These are phyloP conservation scores for Calephelis virginiensis DNA, from an alignment of 1,140 invertebrate species.

Conservation along the genomic window DNA sequence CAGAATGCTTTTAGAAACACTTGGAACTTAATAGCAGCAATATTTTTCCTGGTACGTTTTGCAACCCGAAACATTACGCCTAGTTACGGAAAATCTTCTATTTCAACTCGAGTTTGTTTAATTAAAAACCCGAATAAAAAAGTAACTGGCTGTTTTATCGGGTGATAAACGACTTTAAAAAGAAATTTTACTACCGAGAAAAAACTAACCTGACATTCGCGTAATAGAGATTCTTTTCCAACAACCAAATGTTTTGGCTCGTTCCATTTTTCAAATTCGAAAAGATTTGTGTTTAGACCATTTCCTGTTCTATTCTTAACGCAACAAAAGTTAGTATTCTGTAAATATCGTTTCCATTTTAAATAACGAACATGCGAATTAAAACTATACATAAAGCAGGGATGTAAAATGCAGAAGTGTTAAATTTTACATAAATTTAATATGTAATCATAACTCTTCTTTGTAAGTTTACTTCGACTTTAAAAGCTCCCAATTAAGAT, in stretches of 20 bases:
- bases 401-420: constrained; percentile 32
- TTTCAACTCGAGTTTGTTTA: constrained; percentile 57
- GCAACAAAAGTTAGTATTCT: constrained; percentile 60
- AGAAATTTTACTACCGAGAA: constrained; percentile 20
- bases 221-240: constrained; percentile 32
- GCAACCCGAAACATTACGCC: constrained; percentile 41
- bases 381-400: constrained; percentile 26
- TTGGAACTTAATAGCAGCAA: constrained; percentile 25
- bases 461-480: constrained; percentile 2
- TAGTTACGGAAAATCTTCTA: constrained; percentile 54
- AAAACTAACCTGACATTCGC: constrained; percentile 38
- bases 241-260: constrained; percentile 10
- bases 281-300: constrained; percentile 56
- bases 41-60: constrained; percentile 40
- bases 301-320: constrained; percentile 65
- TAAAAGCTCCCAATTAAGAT: not conserved
- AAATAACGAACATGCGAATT: constrained; percentile 36
- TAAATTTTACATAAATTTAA: constrained; percentile 17
- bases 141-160: constrained; percentile 57
- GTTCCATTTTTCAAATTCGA: constrained; percentile 45
- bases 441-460: constrained; percentile 3
- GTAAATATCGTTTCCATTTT: constrained; percentile 40
- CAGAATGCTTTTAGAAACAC: constrained; percentile 9
- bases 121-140: constrained; percentile 73
- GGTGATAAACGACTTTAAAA: constrained; percentile 56